These are phyloP conservation scores for Anarsia innoxiella DNA, from an alignment of 2,888 invertebrate genomes.

Conservation along the genomic window DNA sequence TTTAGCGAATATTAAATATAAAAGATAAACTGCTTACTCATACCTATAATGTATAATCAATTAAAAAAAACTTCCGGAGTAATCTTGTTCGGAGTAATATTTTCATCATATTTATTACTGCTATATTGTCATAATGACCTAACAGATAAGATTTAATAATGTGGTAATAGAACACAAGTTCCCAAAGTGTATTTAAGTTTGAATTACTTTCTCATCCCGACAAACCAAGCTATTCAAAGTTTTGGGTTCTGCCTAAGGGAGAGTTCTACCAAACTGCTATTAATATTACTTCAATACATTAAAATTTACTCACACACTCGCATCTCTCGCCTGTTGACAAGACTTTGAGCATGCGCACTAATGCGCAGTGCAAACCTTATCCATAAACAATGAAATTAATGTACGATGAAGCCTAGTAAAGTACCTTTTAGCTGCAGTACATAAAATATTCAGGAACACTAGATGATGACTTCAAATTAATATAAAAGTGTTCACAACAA, in stretches of 20 bases:
- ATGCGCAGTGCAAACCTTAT: slow-evolving; percentile 41
- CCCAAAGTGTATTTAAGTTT: slow-evolving; percentile 6
- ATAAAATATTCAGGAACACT: background rate
- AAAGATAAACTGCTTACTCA: no score
- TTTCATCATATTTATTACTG: no score
- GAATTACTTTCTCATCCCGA: slow-evolving; percentile 12
- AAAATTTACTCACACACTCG: slow-evolving; percentile 22
- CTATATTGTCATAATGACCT: no score
- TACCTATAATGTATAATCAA: no score
- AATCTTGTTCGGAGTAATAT: no score
- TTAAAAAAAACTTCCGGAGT: no score
- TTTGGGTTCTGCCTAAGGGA: slow-evolving; percentile 10
- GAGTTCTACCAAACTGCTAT: slow-evolving; percentile 10
- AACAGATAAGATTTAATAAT: no score
- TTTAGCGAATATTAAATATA: no score
- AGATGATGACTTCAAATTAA: no score
- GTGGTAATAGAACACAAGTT: no score
- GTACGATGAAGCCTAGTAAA: slow-evolving; percentile 1
- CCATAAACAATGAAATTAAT: slow-evolving; percentile 53
- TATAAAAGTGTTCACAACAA: no score
- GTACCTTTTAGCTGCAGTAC: background rate
- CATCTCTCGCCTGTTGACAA: slow-evolving; percentile 55
- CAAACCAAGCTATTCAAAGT: slow-evolving; percentile 11
- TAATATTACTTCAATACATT: slow-evolving; percentile 15
- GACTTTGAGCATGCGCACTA: slow-evolving; percentile 61